Evolutionary conservation across 2,888 invertebrate species (phyloP), one percentile per base, ranked within the genome.

Genomic region (Galerucella pusilla): DNA sequence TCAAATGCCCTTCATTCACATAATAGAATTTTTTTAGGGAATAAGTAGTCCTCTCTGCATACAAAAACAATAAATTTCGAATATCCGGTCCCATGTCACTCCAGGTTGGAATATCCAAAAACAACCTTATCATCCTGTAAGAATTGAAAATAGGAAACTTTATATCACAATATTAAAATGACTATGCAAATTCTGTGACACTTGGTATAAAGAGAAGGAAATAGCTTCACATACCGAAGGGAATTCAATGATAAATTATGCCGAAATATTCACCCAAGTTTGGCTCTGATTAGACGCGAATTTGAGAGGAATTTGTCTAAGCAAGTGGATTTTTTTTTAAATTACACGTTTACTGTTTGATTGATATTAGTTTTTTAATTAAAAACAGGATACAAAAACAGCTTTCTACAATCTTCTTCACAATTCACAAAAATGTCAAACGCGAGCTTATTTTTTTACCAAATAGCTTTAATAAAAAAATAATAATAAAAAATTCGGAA

Each of bases 161-260:
- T 76, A 77, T 77, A 78, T 78, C 78, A 78, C 75, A 74, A 78
- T 79, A 76, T 75, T 75, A 73, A 73, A 76, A 75, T 79, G 79
- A 77, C 76, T 73, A 78, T 78, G 79, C 78, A 79, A 77, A 78
- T 79, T 77, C 52, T 68, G 72, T 75, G 77, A 77, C 78, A 79
- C 77, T 75, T 73, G 73, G 77, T 77, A 75, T 79, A 77, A 75
- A 79, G 73, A 72, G 69, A 59, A 70, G 75, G 77, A 78, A 79
- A 75, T 75, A 73, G 73, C 75, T 73, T 71, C 59, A 71, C 64
- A 68, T 75, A 75, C 71, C 71, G 49, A 61, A 68, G 68, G 71
- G 57, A 71, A 61, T 71, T 63, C 67, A 71, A 74, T 71, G 72
- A 72, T 72, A 72, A 72, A 67, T 72, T 72, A 72, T 72, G 49